These are phyloP conservation scores for Phalacrocorax aristotelis DNA, from an alignment of 2,113 vertebrate genomes.

Conservation along the genomic window DNA sequence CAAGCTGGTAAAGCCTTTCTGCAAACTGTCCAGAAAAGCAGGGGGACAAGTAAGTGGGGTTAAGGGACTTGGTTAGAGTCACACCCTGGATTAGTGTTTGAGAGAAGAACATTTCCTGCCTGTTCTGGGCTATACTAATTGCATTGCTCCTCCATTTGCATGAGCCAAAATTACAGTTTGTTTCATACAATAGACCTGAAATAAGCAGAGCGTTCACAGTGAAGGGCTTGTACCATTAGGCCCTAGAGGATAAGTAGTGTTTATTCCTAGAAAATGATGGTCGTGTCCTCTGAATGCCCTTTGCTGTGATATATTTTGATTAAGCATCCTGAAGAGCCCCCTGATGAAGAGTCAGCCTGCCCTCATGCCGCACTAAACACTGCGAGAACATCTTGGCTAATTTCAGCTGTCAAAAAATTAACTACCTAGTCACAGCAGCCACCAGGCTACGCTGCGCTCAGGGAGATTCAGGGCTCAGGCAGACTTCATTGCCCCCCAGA, in stretches of 20 bases:
- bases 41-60: neutral
- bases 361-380: neutral
- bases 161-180: neutral
- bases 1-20: neutral
- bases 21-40: neutral
- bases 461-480: neutral
- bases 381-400: neutral
- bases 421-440: neutral
- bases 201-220: neutral
- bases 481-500: neutral
- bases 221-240: neutral
- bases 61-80: neutral
- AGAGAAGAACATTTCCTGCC: neutral
- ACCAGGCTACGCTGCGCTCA: neutral
- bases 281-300: conserved; percentile 1
- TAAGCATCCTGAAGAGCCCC: neutral
- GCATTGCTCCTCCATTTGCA: neutral
- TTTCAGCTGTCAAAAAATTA: conserved; percentile 42
- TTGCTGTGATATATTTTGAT: neutral
- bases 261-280: conserved; percentile 8
- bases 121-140: neutral
- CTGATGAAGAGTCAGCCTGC: neutral
- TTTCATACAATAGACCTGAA: neutral
- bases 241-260: neutral
- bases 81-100: neutral